Percentiles rank a stretch among this genome's conserved stretches.
Evolutionary conservation across 2,888 invertebrate genomes (phyloP).

Genomic region (Papilio demoleus): DNA sequence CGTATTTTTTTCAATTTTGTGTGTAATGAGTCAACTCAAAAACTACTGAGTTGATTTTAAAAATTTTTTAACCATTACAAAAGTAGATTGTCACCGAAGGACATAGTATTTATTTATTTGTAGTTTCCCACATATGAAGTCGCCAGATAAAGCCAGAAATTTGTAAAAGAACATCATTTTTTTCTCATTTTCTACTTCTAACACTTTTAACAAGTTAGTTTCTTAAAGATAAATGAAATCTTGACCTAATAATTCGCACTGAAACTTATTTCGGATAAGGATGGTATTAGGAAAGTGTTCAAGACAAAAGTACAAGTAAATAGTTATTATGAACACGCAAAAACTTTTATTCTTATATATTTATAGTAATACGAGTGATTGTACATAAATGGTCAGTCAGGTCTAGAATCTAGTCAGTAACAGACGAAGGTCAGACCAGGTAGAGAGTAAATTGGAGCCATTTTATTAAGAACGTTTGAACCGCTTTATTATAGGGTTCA

Average conservation of each 20-base stretch:
- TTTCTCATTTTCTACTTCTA: no score
- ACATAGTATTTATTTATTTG: no score
- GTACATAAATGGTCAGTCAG: slow-evolving; percentile 32
- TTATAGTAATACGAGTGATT: slow-evolving; percentile 34
- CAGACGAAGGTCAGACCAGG: slow-evolving; percentile 35
- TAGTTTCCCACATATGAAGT: no score
- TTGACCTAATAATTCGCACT: not conserved
- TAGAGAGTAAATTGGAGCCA: slow-evolving; percentile 35
- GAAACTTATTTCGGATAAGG: not conserved
- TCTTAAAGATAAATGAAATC: no score
- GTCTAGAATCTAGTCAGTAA: slow-evolving; percentile 32
- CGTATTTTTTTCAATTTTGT: no score
- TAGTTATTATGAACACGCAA: slow-evolving; percentile 1
- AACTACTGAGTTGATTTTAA: no score
- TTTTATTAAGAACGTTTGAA: slow-evolving; percentile 20
- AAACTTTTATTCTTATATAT: not conserved
- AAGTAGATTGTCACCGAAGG: no score
- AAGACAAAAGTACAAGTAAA: slow-evolving; percentile 8
- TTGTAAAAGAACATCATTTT: no score
- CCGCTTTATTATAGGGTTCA: slow-evolving; percentile 34
- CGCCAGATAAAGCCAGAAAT: no score
- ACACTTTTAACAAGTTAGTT: no score
- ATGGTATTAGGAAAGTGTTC: not conserved
- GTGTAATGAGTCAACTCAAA: no score
- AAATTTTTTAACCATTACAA: no score